Evolutionary conservation across 2,797 vertebrate species (phyloP), one percentile per base, ranked within the genome.

Genomic region (Channa striata): DNA sequence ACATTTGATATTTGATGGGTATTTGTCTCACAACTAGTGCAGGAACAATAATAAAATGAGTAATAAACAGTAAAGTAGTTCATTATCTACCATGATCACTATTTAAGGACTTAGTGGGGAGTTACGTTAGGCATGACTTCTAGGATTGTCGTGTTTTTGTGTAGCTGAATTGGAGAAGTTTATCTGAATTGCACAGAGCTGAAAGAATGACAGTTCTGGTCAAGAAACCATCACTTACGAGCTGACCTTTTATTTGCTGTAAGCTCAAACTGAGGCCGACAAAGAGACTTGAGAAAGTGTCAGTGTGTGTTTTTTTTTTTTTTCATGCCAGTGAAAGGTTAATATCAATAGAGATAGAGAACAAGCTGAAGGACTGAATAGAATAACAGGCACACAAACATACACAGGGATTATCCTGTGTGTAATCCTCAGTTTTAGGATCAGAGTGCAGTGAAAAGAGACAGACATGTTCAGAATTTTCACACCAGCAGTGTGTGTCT

Each of bases 381-480:
- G 66, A 69, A 9, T 19, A 69, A 69, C 59, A 72, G 64, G 58
- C 82, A 81, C 52, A 78, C 80, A 75, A 54, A 86, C 82, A 85
- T 56, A 83, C 84, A 84, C 68, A 43, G 71, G 82, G 91, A 91
- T 92, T 90, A 92, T 92, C 89, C 86, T 79, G 51, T 75, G 71
- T 88, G 86, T 92, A 92, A 92, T 91, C 91, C 81, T 78, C 77
- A 62, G 46, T 89, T 81, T 81, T 74, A 81, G 89, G 83, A 82
- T 90, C 85, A 87, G 77, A 87, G 88, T 82, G 80, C 74, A 78
- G 75, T 37, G 78, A 68, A 73, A 82, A 82, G 74, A 69, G 71
- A 83, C 69, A 13, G 49, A 39, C 84, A 68, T 77, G 86, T 77
- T 84, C 73, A 21, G 2, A 74, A 62, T 85, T 88, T 91, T 90